These are phyloP conservation scores for Enteromius afrohamiltoni DNA, from an alignment of 2,797 vertebrate species.

Conservation along the genomic window DNA sequence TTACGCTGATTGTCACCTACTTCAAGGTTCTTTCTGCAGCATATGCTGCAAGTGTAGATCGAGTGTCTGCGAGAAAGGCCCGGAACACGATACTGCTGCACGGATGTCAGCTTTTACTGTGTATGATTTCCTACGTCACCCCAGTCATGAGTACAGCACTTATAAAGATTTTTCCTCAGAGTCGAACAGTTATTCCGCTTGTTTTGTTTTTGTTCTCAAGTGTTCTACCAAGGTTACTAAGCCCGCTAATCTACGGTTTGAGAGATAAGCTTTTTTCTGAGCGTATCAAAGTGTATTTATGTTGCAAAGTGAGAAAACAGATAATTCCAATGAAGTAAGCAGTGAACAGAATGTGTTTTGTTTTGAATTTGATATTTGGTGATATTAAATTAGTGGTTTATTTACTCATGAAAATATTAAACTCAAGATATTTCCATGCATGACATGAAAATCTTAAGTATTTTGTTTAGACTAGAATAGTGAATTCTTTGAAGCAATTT, in stretches of 20 bases:
- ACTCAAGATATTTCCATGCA: too few species aligned
- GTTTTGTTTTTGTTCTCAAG: conserved; percentile 52
- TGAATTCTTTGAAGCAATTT: too few species aligned
- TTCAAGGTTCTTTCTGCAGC: conserved; percentile 62
- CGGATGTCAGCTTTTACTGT: conserved; percentile 67
- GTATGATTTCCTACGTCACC: conserved; percentile 57
- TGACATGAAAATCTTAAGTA: too few species aligned
- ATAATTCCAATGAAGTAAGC: background rate
- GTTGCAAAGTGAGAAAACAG: conserved; percentile 5
- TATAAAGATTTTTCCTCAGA: conserved; percentile 38
- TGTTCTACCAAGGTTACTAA: conserved; percentile 67
- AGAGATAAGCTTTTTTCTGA: conserved; percentile 64
- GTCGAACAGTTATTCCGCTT: conserved; percentile 50
- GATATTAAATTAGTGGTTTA: too few species aligned
- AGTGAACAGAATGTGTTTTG: background rate
- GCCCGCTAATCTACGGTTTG: conserved; percentile 67
- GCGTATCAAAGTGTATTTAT: conserved; percentile 52
- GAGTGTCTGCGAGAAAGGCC: conserved; percentile 60
- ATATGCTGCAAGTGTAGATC: conserved; percentile 29
- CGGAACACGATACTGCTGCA: conserved; percentile 70
- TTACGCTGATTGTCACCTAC: conserved; percentile 66
- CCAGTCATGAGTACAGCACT: conserved; percentile 24
- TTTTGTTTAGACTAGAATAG: too few species aligned
- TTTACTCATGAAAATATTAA: too few species aligned
- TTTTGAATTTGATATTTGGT: background rate